Percentiles rank a stretch among this genome's conserved stretches.
Evolutionary conservation across 2,113 vertebrate species (phyloP).

Genomic region (human (Homo sapiens)): DNA sequence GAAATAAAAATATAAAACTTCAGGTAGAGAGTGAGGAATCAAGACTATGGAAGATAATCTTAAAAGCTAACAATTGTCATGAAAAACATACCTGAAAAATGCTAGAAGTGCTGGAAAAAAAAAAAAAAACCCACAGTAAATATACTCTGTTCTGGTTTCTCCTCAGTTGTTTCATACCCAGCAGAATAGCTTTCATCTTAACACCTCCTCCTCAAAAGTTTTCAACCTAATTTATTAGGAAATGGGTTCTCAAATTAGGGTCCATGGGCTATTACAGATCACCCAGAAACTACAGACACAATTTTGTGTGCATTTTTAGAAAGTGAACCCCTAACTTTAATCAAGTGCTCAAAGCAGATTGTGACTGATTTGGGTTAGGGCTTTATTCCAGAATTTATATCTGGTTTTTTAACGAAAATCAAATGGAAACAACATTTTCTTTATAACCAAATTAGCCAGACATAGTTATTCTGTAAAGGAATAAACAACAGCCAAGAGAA

Average conservation of each 20-base stretch:
- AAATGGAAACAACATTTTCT: slow-evolving; percentile 34
- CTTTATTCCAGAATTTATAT: slow-evolving; percentile 36
- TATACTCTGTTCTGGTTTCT: neutral
- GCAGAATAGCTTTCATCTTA: neutral
- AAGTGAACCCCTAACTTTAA: slow-evolving; percentile 12
- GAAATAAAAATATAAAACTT: slow-evolving; percentile 6
- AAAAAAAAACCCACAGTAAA: neutral
- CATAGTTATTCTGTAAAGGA: neutral
- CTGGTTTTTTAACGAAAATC: slow-evolving; percentile 52
- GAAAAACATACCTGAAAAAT: slow-evolving; percentile 5
- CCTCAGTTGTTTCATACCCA: neutral
- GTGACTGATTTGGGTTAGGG: neutral
- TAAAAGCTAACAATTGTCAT: neutral
- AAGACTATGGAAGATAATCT: neutral
- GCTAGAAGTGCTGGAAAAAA: neutral
- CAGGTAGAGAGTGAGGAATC: slow-evolving; percentile 1
- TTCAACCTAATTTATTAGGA: neutral
- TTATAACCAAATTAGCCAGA: slow-evolving; percentile 12
- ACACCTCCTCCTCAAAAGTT: neutral
- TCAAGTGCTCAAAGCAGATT: neutral
- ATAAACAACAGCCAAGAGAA: slow-evolving; percentile 25
- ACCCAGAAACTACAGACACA: neutral
- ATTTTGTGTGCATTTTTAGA: slow-evolving; percentile 1
- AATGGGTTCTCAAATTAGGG: neutral
- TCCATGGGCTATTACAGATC: neutral